Percentiles rank a stretch among this genome's conserved stretches.
Evolutionary conservation across 2,113 vertebrate genomes (phyloP).

Genomic region (Chrysochloris asiatica): DNA sequence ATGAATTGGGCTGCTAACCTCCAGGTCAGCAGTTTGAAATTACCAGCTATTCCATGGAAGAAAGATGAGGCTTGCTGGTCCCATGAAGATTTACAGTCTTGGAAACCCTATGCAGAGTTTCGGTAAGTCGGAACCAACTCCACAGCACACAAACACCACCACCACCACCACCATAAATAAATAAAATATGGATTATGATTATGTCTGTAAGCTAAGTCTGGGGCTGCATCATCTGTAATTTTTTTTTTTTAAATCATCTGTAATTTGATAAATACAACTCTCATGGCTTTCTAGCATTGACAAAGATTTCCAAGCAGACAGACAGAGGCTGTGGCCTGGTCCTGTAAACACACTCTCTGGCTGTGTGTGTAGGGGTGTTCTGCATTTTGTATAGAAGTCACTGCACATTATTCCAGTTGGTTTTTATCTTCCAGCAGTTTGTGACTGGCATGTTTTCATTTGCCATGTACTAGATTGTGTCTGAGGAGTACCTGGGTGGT

Average conservation of each 20-base stretch:
- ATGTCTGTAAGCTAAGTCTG: constrained; percentile 19
- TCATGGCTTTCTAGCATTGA: constrained; percentile 41
- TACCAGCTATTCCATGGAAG: too few relatives aligned
- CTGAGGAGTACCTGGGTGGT: too few relatives aligned
- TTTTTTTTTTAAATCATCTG: too few relatives aligned
- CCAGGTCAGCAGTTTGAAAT: too few relatives aligned
- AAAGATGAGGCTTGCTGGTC: too few relatives aligned
- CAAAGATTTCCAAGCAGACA: not conserved
- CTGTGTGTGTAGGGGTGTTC: not conserved
- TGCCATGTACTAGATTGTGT: not conserved
- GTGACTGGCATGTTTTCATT: not conserved
- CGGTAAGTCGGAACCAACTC: too few relatives aligned
- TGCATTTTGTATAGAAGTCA: not conserved
- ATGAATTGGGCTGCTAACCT: too few relatives aligned
- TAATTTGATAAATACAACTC: constrained; percentile 50
- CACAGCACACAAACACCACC: too few relatives aligned
- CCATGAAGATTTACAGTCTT: too few relatives aligned
- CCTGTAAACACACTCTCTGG: not conserved
- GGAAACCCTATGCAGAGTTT: too few relatives aligned
- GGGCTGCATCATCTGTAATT: constrained; percentile 48
- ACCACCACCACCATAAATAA: too few relatives aligned
- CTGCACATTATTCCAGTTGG: not conserved
- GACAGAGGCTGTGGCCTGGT: constrained; percentile 2
- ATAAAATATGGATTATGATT: constrained; percentile 62
- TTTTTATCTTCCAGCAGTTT: not conserved